Base-by-base conservation (phyloP, 2,113 vertebrate species). In the Nettapus auritus region DNA sequence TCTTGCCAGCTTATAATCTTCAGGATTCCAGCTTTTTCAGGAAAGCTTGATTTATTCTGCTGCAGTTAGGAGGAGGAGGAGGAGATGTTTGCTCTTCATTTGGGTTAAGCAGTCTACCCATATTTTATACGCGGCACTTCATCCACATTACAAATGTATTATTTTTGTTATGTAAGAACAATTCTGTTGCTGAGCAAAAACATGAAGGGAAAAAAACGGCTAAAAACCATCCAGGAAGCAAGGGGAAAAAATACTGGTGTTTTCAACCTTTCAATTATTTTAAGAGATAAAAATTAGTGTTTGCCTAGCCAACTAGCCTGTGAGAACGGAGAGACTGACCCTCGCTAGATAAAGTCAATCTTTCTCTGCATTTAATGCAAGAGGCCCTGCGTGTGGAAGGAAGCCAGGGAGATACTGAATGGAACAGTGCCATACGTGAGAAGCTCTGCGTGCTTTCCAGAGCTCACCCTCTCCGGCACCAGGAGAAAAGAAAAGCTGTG, bases 241-340 rank as follows among this genome's bases (percentile, higher is more conserved):
- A 70, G 6, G 7, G 94, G 34, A 38, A 88, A 88, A 80, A 78
- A 86, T 4, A 75, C 2, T n/a, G 34, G 17, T 64, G 22, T 42
- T 96, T 74, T 67, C n/a, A 73, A 70, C 36, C 11, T 93, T 62
- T 46, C 48, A 74, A 42, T 31, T 81, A 67, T 78, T 95, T 95
- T 82, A 16, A 13, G 52, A 81, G 80, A 78, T 57, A 68, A 84
- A 88, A 71, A 16, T 42, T 52, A 20, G 34, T 4, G 2, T 40
- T 59, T 81, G 29, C 64, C n/a, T 69, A 63, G 22, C 66, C 29
- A 63, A 50, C 42, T 64, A 52, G 26, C 26, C 44, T 78, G 59
- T 28, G 31, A 63, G 62, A 88, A 78, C 21, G 33, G 60, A 75
- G 86, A 86, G 50, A 57, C 44, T 86, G 63, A 88, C 74, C 25